Evolutionary conservation across 2,888 invertebrate species (phyloP).

Genomic region (Drosophila prolongata): DNA sequence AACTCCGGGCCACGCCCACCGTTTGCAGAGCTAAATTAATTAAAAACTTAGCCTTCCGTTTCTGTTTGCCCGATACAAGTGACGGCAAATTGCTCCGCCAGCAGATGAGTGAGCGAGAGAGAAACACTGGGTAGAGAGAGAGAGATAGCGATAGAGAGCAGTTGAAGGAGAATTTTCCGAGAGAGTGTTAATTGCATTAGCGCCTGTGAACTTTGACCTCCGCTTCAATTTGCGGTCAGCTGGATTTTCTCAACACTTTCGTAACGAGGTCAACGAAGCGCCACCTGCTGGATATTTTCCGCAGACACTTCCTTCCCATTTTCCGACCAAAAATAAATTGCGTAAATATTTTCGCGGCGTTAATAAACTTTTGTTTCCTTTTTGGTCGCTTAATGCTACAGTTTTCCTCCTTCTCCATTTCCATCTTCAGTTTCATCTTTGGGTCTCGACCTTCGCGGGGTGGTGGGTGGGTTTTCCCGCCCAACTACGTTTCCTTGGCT

Average conservation of each 20-base stretch:
- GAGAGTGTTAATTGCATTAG: slow-evolving; percentile 71
- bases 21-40: slow-evolving; percentile 64
- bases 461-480: slow-evolving; percentile 10
- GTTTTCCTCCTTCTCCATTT: slow-evolving; percentile 2
- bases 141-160: slow-evolving; percentile 1
- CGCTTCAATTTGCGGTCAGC: slow-evolving; percentile 59
- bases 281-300: slow-evolving; percentile 20
- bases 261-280: slow-evolving; percentile 61
- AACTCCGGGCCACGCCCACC: slow-evolving; percentile 50
- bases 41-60: slow-evolving; percentile 61
- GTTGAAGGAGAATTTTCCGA: slow-evolving; percentile 8
- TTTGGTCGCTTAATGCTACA: slow-evolving; percentile 25
- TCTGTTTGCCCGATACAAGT: slow-evolving; percentile 75
- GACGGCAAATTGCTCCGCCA: slow-evolving; percentile 62
- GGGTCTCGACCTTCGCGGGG: slow-evolving; percentile 15
- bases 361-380: slow-evolving; percentile 61
- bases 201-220: slow-evolving; percentile 63
- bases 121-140: background rate
- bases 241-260: slow-evolving; percentile 61
- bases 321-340: slow-evolving; percentile 1
- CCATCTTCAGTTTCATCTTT: slow-evolving; percentile 2
- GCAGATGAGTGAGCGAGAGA: slow-evolving; percentile 42
- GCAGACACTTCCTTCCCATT: slow-evolving; percentile 1
- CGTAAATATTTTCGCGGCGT: slow-evolving; percentile 50
- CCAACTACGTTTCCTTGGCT: slow-evolving; percentile 38